phyloP scores from a whole-genome alignment of 2,113 vertebrate species.

The Nerophis ophidion region DNA sequence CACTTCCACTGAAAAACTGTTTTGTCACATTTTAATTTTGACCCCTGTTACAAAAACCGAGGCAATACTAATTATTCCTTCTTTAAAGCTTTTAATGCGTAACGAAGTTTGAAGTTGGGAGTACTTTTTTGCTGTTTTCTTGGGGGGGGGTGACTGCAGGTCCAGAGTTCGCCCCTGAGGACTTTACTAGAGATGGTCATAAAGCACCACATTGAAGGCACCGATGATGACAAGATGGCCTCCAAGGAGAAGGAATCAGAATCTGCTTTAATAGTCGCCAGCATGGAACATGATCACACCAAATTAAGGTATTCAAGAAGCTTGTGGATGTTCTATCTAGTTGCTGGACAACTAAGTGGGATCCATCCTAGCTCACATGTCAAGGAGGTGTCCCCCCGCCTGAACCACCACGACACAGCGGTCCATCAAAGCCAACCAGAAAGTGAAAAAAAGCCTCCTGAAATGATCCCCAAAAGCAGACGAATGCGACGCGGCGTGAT shows the following conservation, averaged over 20 bases:
- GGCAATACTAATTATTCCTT: no score
- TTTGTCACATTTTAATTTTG: no score
- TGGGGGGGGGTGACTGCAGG: conserved; percentile 41
- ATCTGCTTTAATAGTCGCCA: background rate
- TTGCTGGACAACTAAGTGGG: background rate
- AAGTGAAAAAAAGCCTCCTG: conserved; percentile 51
- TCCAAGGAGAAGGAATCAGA: conserved; percentile 6
- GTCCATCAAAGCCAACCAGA: conserved; percentile 35
- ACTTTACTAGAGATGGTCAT: conserved; percentile 88
- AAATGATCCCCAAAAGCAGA: conserved; percentile 62
- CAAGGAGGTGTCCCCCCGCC: conserved; percentile 29
- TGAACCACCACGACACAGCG: conserved; percentile 30
- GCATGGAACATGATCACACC: conserved; percentile 12
- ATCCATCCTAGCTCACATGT: conserved; percentile 53
- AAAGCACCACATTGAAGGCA: conserved; percentile 75
- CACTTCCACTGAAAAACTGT: background rate
- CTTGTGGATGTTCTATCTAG: background rate
- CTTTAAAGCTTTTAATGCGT: no score
- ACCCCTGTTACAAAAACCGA: no score
- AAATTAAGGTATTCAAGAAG: conserved; percentile 35
- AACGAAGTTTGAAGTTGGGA: no score
- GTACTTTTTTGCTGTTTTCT: background rate
- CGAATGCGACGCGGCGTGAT: conserved; percentile 77
- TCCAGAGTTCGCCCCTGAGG: conserved; percentile 73
- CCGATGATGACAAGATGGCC: conserved; percentile 32